Base-by-base conservation (phyloP, 1,140 invertebrate genomes). In the Cyclina sinensis region DNA sequence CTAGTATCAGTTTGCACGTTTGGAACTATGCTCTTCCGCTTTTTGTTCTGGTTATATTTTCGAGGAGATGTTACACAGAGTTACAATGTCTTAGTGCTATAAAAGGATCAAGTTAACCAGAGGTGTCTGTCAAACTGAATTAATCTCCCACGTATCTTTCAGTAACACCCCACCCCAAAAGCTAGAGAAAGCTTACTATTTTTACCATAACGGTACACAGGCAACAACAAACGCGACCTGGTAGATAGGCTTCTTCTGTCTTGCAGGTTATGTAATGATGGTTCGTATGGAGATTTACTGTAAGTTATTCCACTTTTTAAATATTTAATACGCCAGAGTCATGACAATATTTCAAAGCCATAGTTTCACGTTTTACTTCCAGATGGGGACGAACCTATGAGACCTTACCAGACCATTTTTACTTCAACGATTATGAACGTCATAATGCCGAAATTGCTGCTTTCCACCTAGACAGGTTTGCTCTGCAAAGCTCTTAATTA, bases 401-500 rank as follows among this genome's bases (percentile, higher is more conserved):
- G 96, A 99, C 99, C 30, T 96, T 99, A 92, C 98, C 98, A 43
- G 99, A 99, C 96, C 99, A 99, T 96, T 99, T 99, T 96, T 99
- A 99, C 96, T 99, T 99, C 96, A 99, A 98, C 73, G 99, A 99
- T 96, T 99, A 98, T 96, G 99, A 99, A 96, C 96, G 99, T 86
- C 99, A 99, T 95, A 98, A 98, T 92, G 98, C 99, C 24, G 99
- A 99, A 96, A 99, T 99, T 93, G 99, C 99, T n/a, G 98, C 99
- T 48, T 99, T 99, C 96, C 99, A 99, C 96, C 96, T 99, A 84
- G 99, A 99, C 97, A 98, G 98, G 98, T 99, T 96, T 1, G 54
- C 14, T 7, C 11, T 68, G 14, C 91, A 95, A 94, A 76, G 74
- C 94, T 21, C 68, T 95, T n/a, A n/a, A n/a, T n/a, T n/a, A n/a